Percentiles rank a stretch among this genome's conserved stretches.
Evolutionary conservation across 2,888 invertebrate genomes (phyloP).

Genomic region (Argyresthia goedartella): DNA sequence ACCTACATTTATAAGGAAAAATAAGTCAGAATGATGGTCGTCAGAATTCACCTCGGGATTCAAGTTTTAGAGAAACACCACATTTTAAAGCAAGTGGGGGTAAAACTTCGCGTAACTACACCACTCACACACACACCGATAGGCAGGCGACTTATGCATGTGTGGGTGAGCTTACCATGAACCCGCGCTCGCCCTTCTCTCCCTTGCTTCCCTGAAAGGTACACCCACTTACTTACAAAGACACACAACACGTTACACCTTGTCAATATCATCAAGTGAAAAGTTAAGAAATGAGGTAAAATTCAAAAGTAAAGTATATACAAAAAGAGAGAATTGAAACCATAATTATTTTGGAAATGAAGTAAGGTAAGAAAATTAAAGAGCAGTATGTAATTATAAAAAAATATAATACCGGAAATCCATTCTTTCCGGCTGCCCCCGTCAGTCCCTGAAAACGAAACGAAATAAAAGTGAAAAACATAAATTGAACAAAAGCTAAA

Average conservation of each 20-base stretch:
- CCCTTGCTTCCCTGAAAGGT: conserved; percentile 79
- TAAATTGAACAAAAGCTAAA: conserved; percentile 11
- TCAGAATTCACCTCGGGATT: too few relatives aligned
- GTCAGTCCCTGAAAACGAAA: conserved; percentile 76
- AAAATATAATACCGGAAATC: conserved; percentile 84
- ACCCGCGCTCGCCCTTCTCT: conserved; percentile 80
- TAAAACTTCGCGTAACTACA: too few relatives aligned
- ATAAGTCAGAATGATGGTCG: too few relatives aligned
- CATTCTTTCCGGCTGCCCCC: conserved; percentile 88
- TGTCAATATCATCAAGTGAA: not conserved
- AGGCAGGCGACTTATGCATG: too few relatives aligned
- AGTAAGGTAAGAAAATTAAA: conserved; percentile 46
- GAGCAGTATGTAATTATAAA: conserved; percentile 46
- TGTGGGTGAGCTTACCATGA: conserved; percentile 73
- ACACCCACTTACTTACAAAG: conserved; percentile 25
- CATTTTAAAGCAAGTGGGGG: too few relatives aligned
- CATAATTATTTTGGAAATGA: conserved; percentile 21
- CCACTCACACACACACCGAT: too few relatives aligned
- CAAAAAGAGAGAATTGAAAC: not conserved
- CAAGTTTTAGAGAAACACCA: too few relatives aligned
- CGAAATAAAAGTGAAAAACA: conserved; percentile 29
- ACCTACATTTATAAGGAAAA: too few relatives aligned
- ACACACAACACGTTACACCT: not conserved
- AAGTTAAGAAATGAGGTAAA: not conserved
- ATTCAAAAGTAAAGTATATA: conserved; percentile 8